Evolutionary conservation across 2,888 invertebrate species (phyloP), one percentile per base, ranked within the genome.

Genomic region (Limnephilus lunatus): DNA sequence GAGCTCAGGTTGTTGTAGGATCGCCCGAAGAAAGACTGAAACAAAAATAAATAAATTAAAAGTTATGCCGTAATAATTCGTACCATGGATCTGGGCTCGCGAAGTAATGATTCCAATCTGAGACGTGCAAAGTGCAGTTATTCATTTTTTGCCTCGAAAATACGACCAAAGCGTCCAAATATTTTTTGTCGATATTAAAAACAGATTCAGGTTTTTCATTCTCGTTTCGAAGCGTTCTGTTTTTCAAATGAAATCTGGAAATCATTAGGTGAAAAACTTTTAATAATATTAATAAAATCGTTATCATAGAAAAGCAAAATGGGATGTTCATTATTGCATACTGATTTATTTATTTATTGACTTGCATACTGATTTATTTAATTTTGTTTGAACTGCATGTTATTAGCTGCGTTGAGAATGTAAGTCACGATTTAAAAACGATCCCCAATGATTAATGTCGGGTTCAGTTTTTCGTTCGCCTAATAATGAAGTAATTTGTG

Each of bases 1-100:
- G 98, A 98, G 90, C 97, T 97, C 94, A 98, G 96, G 95, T 98
- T 98, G 97, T 98, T 98, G 97, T 98, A 98, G 19, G 98, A 98
- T 94, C 98, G 97, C 68, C 98, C 98, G 95, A 99, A 99, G 96
- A 99, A 99, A 90, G 98, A 98, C 98, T 98, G 97, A 88, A 97
- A 97, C 95, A 96, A 96, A 95, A 95, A 86, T 87, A 89, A 68
- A n/a, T 9, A 1, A 25, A 68, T 68, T 68, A 68, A 68, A 44
- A 68, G 9, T 68, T 1, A 9, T 15, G 30, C 12, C 19, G 81
- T 89, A 39, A 86, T 48, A 39, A 86, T 86, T 30, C 15, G 48
- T 25, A n/a, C 32, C 48, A 68, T 3, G 31, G 32, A 68, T 15
- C 53, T 48, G 15, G 31, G 14, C 19, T 68, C 68, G 7, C 1